phyloP scores from a whole-genome alignment of 2,113 vertebrate genomes.

The Rhinoderma darwinii region DNA sequence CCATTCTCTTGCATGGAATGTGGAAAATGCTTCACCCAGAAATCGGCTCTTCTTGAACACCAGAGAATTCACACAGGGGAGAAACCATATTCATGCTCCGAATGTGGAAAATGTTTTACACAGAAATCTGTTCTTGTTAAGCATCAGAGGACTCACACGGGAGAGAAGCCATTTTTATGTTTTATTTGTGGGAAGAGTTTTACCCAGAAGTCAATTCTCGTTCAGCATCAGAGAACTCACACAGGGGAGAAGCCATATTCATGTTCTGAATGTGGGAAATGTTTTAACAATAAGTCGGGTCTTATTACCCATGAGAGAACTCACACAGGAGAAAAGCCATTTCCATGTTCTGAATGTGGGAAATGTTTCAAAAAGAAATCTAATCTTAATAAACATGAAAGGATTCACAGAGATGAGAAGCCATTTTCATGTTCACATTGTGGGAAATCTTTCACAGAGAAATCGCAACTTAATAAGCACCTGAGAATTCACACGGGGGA shows the following conservation, averaged over 20 bases:
- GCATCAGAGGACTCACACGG: neutral
- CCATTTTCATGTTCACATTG: neutral
- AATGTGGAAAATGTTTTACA: neutral
- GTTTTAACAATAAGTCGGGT: neutral
- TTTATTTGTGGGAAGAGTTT: neutral
- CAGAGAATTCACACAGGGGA: neutral
- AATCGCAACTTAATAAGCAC: neutral
- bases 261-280: neutral
- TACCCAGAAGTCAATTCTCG: neutral
- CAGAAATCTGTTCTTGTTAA: neutral
- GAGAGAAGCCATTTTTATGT: neutral
- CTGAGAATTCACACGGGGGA: neutral
- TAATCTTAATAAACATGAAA: neutral
- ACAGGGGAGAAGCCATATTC: neutral
- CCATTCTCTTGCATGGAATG: neutral
- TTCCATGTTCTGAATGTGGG: slow-evolving; percentile 3
- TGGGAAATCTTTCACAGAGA: neutral
- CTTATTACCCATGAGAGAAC: neutral
- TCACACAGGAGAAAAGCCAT: neutral
- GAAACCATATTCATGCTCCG: neutral
- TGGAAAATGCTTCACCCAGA: neutral
- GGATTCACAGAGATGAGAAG: slow-evolving; percentile 1
- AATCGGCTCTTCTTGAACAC: neutral
- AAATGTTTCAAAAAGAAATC: slow-evolving; percentile 4
- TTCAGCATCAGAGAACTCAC: neutral